phyloP scores from a whole-genome alignment of 2,113 vertebrate species.

The Grantiella picta region DNA sequence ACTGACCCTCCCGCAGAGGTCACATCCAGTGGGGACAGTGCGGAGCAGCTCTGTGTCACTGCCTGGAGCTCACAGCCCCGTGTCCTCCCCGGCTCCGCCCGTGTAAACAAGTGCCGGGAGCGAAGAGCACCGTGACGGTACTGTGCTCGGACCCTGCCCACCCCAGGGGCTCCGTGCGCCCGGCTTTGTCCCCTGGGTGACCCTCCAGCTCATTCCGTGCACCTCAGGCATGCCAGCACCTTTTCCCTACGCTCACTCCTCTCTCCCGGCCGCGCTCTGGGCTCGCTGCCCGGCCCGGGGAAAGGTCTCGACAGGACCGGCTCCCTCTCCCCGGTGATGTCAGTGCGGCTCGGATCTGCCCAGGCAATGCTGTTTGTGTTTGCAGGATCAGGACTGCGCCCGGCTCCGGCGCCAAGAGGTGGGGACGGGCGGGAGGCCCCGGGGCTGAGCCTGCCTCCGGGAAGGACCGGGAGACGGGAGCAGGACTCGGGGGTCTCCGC shows the following conservation, averaged over 20 bases:
- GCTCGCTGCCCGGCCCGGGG: background rate
- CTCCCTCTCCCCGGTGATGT: background rate
- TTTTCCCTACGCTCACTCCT: background rate
- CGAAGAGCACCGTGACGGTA: rapidly evolving
- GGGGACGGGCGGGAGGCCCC: background rate
- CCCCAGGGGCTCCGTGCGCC: rapidly evolving
- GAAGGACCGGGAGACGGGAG: background rate
- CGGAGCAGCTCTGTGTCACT: rapidly evolving
- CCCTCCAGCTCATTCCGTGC: rapidly evolving
- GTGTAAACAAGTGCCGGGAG: background rate
- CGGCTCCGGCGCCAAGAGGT: background rate
- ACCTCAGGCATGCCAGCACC: background rate
- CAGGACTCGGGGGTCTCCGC: background rate
- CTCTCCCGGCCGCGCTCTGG: background rate
- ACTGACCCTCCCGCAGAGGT: rapidly evolving
- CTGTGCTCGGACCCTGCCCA: rapidly evolving
- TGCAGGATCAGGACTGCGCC: background rate
- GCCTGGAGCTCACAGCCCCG: background rate
- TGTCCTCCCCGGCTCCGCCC: rapidly evolving
- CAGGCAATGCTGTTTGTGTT: background rate
- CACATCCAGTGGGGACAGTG: rapidly evolving
- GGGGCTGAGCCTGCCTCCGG: background rate
- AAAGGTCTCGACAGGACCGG: background rate
- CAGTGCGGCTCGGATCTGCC: background rate
- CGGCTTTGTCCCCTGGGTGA: rapidly evolving